These are phyloP conservation scores for Neofelis nebulosa DNA, from an alignment of 2,113 vertebrate genomes.

Conservation along the genomic window DNA sequence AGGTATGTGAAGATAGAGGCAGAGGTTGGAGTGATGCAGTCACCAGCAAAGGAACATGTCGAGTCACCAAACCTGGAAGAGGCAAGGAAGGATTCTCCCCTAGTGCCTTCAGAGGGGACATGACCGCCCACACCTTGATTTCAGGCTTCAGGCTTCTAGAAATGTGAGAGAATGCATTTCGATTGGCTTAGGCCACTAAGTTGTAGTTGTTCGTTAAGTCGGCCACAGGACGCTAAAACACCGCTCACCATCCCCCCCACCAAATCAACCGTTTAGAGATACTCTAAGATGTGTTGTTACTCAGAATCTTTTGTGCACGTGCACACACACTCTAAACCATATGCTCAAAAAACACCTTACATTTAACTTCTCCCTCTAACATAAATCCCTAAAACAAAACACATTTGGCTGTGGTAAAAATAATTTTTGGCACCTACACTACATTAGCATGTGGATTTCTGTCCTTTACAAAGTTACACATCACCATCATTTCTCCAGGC, in stretches of 20 bases:
- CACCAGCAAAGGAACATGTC: neutral
- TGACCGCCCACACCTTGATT: neutral
- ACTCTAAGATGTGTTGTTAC: neutral
- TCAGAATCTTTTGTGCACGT: neutral
- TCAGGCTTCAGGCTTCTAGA: neutral
- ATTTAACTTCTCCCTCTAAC: constrained; percentile 4
- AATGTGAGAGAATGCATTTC: neutral
- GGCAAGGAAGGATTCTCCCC: neutral
- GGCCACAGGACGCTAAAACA: neutral
- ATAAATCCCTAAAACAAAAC: neutral
- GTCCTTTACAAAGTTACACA: neutral
- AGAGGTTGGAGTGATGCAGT: accelerated
- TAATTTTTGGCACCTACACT: neutral
- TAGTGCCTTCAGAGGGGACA: too few species aligned
- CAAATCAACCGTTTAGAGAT: neutral
- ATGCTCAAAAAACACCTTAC: neutral
- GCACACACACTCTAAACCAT: neutral
- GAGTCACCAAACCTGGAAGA: too few species aligned
- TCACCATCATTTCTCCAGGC: neutral
- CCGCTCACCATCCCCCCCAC: neutral
- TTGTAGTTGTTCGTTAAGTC: neutral
- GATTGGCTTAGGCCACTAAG: neutral
- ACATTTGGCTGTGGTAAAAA: neutral
- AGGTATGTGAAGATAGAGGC: neutral
- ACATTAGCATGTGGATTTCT: neutral